A percentile compares a stretch with the other conserved stretches of the same genome.
phyloP scores from a whole-genome alignment of 2,888 invertebrate genomes.

The Lymantria monacha region DNA sequence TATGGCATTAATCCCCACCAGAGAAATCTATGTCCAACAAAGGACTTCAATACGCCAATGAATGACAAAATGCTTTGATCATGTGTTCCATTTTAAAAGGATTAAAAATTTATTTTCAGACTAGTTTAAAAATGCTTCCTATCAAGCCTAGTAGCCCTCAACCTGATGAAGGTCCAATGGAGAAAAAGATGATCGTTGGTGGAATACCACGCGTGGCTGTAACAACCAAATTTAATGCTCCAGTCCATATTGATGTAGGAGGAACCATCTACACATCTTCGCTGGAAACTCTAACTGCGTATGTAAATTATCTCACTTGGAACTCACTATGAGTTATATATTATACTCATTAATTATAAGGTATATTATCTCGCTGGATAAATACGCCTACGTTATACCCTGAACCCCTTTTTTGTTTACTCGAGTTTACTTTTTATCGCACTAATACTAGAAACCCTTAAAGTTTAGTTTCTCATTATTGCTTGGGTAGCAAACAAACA shows the following conservation, averaged over 20 bases:
- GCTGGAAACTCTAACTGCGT: conserved; percentile 96
- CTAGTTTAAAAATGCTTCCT: conserved; percentile 38
- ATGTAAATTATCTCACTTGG: conserved; percentile 56
- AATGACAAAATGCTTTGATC: no score
- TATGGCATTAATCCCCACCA: no score
- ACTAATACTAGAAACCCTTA: no score
- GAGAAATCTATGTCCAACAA: no score
- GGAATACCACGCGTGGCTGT: conserved; percentile 97
- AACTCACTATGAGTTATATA: no score
- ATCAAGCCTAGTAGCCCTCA: conserved; percentile 52
- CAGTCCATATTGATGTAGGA: conserved; percentile 98
- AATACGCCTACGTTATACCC: no score
- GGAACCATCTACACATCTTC: conserved; percentile 98
- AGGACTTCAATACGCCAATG: no score
- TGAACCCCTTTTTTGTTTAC: no score
- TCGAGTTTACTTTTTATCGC: no score
- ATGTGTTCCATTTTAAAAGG: no score
- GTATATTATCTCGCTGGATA: not conserved
- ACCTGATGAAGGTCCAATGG: conserved; percentile 54
- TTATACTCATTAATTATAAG: not conserved
- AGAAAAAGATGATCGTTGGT: conserved; percentile 90
- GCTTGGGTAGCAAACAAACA: no score
- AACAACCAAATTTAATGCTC: conserved; percentile 95
- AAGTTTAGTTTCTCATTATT: no score
- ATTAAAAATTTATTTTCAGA: conserved; percentile 15